Base-by-base conservation (phyloP, 2,888 invertebrate genomes). In the Synanthedon formicaeformis region DNA sequence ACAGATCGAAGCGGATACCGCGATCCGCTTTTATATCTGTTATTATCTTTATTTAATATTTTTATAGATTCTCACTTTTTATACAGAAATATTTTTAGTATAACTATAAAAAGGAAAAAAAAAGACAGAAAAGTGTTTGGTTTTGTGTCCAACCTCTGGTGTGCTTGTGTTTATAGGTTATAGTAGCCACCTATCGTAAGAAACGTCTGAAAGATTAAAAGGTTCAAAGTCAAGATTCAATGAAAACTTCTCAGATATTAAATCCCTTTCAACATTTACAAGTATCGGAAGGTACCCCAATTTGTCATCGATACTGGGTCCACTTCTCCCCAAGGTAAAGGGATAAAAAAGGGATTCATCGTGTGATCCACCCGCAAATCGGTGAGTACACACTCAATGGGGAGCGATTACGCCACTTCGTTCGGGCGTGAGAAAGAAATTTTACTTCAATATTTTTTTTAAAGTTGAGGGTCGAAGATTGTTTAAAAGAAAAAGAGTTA, bases 261-360 rank as follows among this genome's bases (percentile, higher is more conserved):
- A 64, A 69, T 72, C 73, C 71, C 67, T 64, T 71, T 73, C 78
- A 23, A 78, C 79, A 23, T 75, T 78, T 71, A 71, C 71, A 71
- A 75, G 69, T 65, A 67, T 67, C 34, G 63, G 67, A 13, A 45
- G 65, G 65, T 63, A 71, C 81, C 83, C 81, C 78, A 82, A 83
- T 82, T 84, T 81, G 80, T 71, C 78, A 83, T 85, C 81, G 83
- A 85, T 84, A 84, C 78, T 69, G 75, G 72, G 69, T 61, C 62
- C 60, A 65, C 69, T 68, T 63, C 70, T 71, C 73, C 70, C 73
- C 54, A 60, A 68, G 66, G 69, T 69, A 69, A 75, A 73, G 75
- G 82, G 81, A 81, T 83, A 80, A 81, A 81, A 80, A 78, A 78
- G 78, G 75, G 76, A 73, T 76, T 76, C 72, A 77, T 80, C 76